Base-by-base conservation (phyloP, 2,113 vertebrate genomes). In the Dipodomys spectabilis region DNA sequence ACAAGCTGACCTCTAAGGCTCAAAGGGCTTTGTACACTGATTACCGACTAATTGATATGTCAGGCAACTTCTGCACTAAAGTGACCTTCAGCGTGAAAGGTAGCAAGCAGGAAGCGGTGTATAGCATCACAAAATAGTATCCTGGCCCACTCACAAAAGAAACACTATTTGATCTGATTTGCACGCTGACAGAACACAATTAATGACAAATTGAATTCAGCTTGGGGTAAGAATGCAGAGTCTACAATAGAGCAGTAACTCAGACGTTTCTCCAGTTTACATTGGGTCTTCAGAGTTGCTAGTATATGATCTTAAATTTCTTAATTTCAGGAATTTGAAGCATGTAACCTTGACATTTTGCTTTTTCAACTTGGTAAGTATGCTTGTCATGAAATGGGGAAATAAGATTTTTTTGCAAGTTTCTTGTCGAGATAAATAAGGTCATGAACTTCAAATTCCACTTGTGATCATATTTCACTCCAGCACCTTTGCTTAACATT, bases 11-110 rank as follows among this genome's bases (percentile, higher is more conserved):
- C 20, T 73, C 72, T 92, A 81, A 86, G 64, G 6, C 39, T 86
- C 67, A 62, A 69, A 95, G 68, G 82, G 45, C 23, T 80, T 93
- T 67, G 78, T 67, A 89, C 11, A 71, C 39, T 82, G 69, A 79
- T 89, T 96, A 93, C 35, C 92, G 91, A 88, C 68, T 93, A 95
- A 96, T 68, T 92, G 84, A 79, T 79, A 64, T 60, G 89, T 96
- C 86, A 84, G 57, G 57, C 68, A 27, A 32, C 69, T 92, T 77
- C 73, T 85, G 35, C 91, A 79, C 60, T 19, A 18, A 49, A 85
- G 49, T 27, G 68, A 32, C 60, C 65, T 75, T 75, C 18, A 81
- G 22, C 32, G 23, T 69, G 5, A 49, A 86, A 94, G 49, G 77
- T 23, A 86, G 49, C 32, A 86, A 86, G 77, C 23, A 60, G 16